Percentiles rank a stretch among this genome's conserved stretches.
phyloP scores from a whole-genome alignment of 2,797 vertebrate species.

The Lagodon rhomboides region DNA sequence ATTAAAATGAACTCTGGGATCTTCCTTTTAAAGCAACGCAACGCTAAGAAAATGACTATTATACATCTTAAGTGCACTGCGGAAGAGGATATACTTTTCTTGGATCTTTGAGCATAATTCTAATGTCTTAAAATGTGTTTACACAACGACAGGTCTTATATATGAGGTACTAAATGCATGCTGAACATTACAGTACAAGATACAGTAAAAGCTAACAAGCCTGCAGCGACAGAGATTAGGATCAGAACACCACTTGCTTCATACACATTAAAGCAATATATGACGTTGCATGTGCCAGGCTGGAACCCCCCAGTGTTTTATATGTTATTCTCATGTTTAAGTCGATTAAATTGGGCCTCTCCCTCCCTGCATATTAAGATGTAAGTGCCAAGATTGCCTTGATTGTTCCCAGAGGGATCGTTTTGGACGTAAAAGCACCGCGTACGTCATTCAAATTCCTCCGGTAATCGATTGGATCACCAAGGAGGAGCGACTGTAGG shows the following conservation, averaged over 20 bases:
- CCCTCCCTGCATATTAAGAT: neutral
- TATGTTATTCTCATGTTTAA: slow-evolving; percentile 30
- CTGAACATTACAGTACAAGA: slow-evolving; percentile 20
- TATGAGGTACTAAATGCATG: slow-evolving; percentile 26
- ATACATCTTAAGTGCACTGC: neutral
- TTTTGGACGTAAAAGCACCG: slow-evolving; percentile 20
- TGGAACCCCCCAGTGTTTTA: neutral
- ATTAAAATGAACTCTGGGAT: slow-evolving; percentile 35
- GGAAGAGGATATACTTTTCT: neutral
- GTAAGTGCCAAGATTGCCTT: slow-evolving; percentile 27
- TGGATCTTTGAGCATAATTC: slow-evolving; percentile 20
- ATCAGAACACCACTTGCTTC: slow-evolving; percentile 13
- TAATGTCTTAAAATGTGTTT: slow-evolving; percentile 25
- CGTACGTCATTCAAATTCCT: slow-evolving; percentile 16
- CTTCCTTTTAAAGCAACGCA: slow-evolving; percentile 17
- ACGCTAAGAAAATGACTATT: neutral
- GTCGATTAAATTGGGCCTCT: slow-evolving; percentile 23
- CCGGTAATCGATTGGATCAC: slow-evolving; percentile 20
- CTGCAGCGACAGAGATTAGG: neutral
- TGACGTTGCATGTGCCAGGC: slow-evolving; percentile 12
- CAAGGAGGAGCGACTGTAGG: neutral
- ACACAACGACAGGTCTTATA: slow-evolving; percentile 13
- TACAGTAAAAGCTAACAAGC: slow-evolving; percentile 32
- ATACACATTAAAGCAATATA: slow-evolving; percentile 21
- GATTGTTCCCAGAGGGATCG: slow-evolving; percentile 39